Evolutionary conservation across 2,888 invertebrate species (phyloP).

Genomic region (Neoaliturus tenellus): DNA sequence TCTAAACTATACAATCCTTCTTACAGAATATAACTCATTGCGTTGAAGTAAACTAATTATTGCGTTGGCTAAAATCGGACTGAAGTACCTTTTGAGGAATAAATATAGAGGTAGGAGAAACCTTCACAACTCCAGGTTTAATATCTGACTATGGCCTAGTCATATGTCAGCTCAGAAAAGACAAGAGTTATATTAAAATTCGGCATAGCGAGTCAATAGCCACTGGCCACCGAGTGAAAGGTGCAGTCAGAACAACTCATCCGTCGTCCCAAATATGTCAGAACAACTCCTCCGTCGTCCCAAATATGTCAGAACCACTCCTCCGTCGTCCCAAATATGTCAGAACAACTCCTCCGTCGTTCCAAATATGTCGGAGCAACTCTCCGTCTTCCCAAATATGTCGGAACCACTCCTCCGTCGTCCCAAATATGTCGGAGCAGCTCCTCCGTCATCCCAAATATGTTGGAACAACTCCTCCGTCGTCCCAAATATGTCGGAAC

Average conservation of each 20-base stretch:
- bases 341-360: too few relatives aligned
- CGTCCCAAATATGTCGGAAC: too few relatives aligned
- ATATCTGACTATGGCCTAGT: slow-evolving; percentile 75
- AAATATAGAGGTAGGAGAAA: slow-evolving; percentile 26
- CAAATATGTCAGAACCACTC: too few relatives aligned
- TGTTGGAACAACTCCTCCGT: too few relatives aligned
- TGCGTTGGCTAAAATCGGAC: slow-evolving; percentile 1
- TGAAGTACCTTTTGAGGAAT: not conserved
- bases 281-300: not conserved
- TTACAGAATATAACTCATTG: too few relatives aligned
- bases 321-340: too few relatives aligned
- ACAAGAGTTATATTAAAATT: slow-evolving; percentile 77
- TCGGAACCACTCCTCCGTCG: too few relatives aligned
- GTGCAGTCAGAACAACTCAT: slow-evolving; percentile 52
- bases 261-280: not conserved
- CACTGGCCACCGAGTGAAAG: slow-evolving; percentile 59
- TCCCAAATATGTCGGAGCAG: too few relatives aligned
- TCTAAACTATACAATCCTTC: slow-evolving; percentile 30
- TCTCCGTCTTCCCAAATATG: too few relatives aligned
- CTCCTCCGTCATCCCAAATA: too few relatives aligned
- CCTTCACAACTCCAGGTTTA: slow-evolving; percentile 70
- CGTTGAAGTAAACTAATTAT: too few relatives aligned
- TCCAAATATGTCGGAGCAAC: too few relatives aligned
- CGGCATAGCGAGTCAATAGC: slow-evolving; percentile 73
- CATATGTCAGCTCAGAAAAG: slow-evolving; percentile 76